These are phyloP conservation scores for Ambastaia sidthimunki DNA, from an alignment of 2,797 vertebrate species.

Conservation along the genomic window DNA sequence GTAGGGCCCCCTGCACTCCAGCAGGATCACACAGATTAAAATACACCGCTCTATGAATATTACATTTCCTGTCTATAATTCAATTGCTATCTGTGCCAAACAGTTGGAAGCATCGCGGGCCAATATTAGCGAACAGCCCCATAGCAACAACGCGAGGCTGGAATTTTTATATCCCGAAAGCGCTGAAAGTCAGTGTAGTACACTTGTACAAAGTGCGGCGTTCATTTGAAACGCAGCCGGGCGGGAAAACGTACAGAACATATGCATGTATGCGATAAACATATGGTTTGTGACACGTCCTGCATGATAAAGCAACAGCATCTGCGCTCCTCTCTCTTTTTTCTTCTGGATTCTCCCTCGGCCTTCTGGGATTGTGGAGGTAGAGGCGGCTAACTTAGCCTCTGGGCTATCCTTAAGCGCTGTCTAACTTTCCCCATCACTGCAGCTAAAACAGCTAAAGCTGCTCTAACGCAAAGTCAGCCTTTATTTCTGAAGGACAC, in stretches of 20 bases:
- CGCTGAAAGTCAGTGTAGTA: constrained; percentile 22
- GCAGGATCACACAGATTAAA: constrained; percentile 42
- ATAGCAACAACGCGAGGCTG: neutral
- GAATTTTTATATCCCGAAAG: neutral
- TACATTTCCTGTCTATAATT: constrained; percentile 36
- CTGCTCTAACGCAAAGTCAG: constrained; percentile 1
- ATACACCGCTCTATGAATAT: constrained; percentile 35
- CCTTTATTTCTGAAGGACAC: constrained; percentile 19
- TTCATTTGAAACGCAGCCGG: neutral
- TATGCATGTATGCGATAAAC: constrained; percentile 21
- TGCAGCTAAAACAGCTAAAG: constrained; percentile 1
- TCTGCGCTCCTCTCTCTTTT: neutral
- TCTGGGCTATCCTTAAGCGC: constrained; percentile 53
- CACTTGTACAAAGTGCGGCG: neutral
- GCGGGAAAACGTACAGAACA: neutral
- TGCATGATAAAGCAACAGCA: neutral
- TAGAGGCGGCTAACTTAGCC: constrained; percentile 35
- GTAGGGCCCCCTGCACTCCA: constrained; percentile 31
- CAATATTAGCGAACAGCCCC: constrained; percentile 34
- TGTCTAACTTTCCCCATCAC: constrained; percentile 28
- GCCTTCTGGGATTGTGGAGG: constrained; percentile 16
- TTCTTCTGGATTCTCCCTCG: neutral
- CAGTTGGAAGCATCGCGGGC: constrained; percentile 18
- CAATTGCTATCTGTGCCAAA: constrained; percentile 38
- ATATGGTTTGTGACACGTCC: neutral